phyloP scores from a whole-genome alignment of 2,113 vertebrate genomes.

The Pardalotus punctatus region DNA sequence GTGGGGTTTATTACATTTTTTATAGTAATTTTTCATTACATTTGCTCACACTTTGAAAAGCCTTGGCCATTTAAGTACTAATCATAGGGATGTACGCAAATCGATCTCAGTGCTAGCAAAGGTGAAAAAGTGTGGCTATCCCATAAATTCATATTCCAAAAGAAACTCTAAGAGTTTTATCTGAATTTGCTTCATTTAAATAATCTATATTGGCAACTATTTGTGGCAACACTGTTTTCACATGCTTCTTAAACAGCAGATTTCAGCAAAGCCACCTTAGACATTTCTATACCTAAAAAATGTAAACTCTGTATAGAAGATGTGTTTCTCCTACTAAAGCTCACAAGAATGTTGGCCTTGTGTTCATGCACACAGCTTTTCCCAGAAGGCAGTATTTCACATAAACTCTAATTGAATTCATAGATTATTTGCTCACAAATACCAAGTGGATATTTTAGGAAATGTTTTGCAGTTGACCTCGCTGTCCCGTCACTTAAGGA shows the following conservation, averaged over 20 bases:
- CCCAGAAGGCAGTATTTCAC: neutral
- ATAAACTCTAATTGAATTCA: neutral
- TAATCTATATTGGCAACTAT: neutral
- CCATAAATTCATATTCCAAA: neutral
- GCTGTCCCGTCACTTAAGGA: neutral
- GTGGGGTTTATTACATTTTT: neutral
- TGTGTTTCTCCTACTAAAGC: neutral
- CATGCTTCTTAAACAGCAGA: neutral
- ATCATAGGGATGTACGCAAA: neutral
- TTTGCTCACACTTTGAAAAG: neutral
- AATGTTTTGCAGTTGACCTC: neutral
- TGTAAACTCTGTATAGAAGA: neutral
- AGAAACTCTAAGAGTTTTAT: neutral
- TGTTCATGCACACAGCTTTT: neutral
- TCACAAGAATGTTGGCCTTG: neutral
- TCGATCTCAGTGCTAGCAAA: neutral
- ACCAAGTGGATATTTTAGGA: neutral
- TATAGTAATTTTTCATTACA: neutral
- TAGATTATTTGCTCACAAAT: neutral
- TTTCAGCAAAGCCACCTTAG: neutral
- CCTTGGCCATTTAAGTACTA: neutral
- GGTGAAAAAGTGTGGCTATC: neutral
- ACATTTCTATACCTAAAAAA: neutral
- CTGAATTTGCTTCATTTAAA: neutral
- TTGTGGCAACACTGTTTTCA: neutral